Evolutionary conservation across 2,888 invertebrate genomes (phyloP), one percentile per base, ranked within the genome.

Genomic region (Aphidoletes aphidimyza): DNA sequence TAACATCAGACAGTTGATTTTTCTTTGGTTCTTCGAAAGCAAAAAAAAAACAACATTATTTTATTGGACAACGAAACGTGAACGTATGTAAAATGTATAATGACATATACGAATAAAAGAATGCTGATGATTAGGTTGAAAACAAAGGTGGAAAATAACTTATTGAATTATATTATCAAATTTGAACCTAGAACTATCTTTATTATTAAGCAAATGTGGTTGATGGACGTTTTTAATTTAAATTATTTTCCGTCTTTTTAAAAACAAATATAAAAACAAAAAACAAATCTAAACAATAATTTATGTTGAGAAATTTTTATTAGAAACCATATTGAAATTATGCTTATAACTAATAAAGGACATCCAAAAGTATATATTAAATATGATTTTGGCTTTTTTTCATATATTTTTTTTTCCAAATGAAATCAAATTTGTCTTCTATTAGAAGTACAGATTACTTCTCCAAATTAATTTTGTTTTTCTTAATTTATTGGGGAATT

Each of bases 241-340:
- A 69, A 69, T 69, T 69, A 69, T 69, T 69, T 69, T 69, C 69
- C 69, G 69, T 69, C 69, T 69, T 69, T 54, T 69, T 69, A 30
- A 54, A 54, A 54, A 54, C 54, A 54, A 54, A 54, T 8, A 54
- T 22, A 54, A 54, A 54, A 54, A 54, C 22, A 54, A 22, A 47
- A 17, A 54, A 54, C 6, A 54, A 54, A n/a, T 14, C 22, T 54
- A 54, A 54, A 54, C 22, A 54, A 54, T 54, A 54, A 54, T 54
- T 54, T 54, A 54, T 54, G 54, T 54, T 54, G 54, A 54, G 39
- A 54, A 54, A 54, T 54, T 54, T 54, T 54, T 54, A 54, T 54
- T 54, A 54, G 54, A 54, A 54, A 54, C 22, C 54, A 54, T 54
- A 54, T 54, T 54, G 54, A 54, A 54, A 22, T 54, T 54, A 54